Evolutionary conservation across 37 sponge, comb jelly and placozoan genomes (phyloP), one percentile per base, ranked within the genome.

Genomic region (Ianthella basta): DNA sequence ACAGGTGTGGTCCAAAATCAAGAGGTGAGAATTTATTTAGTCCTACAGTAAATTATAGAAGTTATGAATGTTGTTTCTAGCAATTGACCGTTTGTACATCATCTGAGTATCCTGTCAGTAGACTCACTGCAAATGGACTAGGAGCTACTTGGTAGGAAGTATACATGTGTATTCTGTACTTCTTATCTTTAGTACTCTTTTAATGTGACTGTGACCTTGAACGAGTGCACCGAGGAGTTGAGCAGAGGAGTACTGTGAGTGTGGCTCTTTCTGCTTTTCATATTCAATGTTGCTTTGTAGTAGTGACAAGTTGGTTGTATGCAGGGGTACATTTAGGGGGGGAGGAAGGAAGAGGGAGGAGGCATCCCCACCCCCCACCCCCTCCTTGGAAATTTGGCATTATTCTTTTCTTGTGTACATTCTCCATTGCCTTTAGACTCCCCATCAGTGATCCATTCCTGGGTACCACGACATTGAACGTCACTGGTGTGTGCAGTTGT

Each of bases 391-490:
- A n/a, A n/a, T n/a, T n/a, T n/a, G n/a, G n/a, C n/a, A n/a, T n/a
- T n/a, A n/a, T 61, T 5, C 25, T 61, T 4, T 61, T 14, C 63
- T 27, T 61, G 4, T 5, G n/a, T 61, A 61, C 25, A 27, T 25
- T 25, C 25, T 61, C 63, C 25, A 23, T 27, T 12, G 2, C 8
- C 4, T 10, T 32, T 30, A 69, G 70, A 16, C 34, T 69, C 3
- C 70, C 70, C 34, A 69, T 69, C 34, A 69, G 70, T 29, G 70
- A 69, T 30, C 70, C 70, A 30, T 69, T 69, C 70, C 6, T 69
- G 27, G 70, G 70, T 4, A 34, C 70, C 34, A 29, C 70, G 3
- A 16, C 27, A 4, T 16, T 69, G 1, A 69, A 69, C 35, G 34
- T 69, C 33, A 34, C 70, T 27, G 27, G 33, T 32, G 1, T 69